phyloP scores from a whole-genome alignment of 2,113 vertebrate species.

The Muntiacus muntjak region DNA sequence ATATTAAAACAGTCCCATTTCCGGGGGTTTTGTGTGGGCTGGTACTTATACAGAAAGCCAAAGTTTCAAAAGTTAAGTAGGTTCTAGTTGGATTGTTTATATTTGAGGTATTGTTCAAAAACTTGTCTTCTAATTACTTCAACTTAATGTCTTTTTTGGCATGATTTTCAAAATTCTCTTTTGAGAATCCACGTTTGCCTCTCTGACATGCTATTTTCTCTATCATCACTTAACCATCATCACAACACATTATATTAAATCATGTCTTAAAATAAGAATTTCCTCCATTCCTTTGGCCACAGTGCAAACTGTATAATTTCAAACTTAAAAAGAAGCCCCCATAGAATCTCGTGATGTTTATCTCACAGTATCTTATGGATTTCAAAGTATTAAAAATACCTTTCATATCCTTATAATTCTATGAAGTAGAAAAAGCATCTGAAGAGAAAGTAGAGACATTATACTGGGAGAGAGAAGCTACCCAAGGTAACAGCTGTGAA shows the following conservation, averaged over 20 bases:
- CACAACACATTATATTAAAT: constrained; percentile 3
- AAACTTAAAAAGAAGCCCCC: background rate
- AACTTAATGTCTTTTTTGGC: background rate
- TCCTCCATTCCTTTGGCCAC: background rate
- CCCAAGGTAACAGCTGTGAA: background rate
- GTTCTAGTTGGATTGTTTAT: background rate
- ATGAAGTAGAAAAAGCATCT: background rate
- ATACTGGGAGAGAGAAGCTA: background rate
- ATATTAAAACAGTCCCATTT: background rate
- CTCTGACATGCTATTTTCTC: background rate
- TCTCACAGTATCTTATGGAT: background rate
- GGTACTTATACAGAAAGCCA: background rate
- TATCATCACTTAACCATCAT: background rate
- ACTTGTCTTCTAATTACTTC: constrained; percentile 11
- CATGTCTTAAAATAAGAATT: background rate
- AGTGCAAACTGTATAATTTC: background rate
- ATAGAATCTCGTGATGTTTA: background rate
- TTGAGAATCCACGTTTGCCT: background rate
- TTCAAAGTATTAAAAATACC: constrained; percentile 21
- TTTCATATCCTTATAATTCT: background rate
- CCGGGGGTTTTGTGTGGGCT: background rate
- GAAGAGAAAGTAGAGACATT: background rate
- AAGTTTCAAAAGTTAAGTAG: constrained; percentile 6
- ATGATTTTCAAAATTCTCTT: constrained; percentile 23
- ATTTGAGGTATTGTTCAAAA: background rate